phyloP scores from a whole-genome alignment of 2,797 vertebrate genomes.

The Gobionotothen gibberifrons region DNA sequence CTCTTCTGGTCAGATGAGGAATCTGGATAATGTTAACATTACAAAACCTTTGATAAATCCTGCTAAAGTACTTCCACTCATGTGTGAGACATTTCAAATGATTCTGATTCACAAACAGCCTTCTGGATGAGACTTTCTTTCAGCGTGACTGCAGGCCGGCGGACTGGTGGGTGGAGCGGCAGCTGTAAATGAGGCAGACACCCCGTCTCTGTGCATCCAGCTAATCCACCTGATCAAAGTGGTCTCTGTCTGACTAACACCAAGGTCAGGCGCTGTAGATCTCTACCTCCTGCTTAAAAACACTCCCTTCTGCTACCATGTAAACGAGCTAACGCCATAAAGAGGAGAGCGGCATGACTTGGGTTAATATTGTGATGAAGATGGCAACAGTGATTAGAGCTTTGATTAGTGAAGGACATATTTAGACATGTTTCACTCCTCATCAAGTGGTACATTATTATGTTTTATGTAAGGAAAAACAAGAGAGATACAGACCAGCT shows the following conservation, averaged over 20 bases:
- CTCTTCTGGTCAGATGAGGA: conserved; percentile 15
- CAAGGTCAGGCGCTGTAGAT: conserved; percentile 60
- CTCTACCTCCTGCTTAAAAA: conserved; percentile 44
- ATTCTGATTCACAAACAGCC: conserved; percentile 32
- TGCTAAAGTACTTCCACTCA: conserved; percentile 19
- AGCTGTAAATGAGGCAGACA: conserved; percentile 63
- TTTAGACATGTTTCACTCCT: conserved; percentile 1
- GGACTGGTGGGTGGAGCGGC: conserved; percentile 24
- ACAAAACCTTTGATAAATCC: conserved; percentile 27
- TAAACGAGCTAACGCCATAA: conserved; percentile 50
- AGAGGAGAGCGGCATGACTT: not conserved
- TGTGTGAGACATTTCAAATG: conserved; percentile 23
- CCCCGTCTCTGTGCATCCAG: conserved; percentile 59
- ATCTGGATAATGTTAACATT: not conserved
- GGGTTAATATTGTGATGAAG: not conserved
- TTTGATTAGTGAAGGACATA: not conserved
- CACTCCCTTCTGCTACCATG: conserved; percentile 17
- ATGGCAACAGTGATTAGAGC: not conserved
- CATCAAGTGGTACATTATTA: not conserved
- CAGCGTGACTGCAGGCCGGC: conserved; percentile 51
- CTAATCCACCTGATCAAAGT: conserved; percentile 81
- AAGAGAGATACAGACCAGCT: conserved; percentile 76
- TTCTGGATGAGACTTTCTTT: conserved; percentile 36
- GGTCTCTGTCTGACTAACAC: conserved; percentile 45
- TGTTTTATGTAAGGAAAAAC: conserved; percentile 23